Evolutionary conservation across 2,888 invertebrate species (phyloP), one percentile per base, ranked within the genome.

Genomic region (Hydraecia micacea): DNA sequence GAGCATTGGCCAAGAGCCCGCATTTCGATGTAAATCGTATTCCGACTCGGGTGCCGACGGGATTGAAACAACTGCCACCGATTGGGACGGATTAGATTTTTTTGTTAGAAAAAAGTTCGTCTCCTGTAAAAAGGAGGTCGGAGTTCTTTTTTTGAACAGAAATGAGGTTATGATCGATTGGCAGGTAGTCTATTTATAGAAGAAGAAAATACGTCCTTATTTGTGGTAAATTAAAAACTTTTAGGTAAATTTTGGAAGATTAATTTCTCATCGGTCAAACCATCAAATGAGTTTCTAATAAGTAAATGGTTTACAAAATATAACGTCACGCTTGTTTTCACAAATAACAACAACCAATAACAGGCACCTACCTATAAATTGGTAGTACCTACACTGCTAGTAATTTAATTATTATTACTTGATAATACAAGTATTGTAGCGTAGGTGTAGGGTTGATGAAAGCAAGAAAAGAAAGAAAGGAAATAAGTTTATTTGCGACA

Each of bases 11-110:
- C 83, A 75, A 86, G 80, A 81, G 63, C 75, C 67, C 84, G 80
- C 84, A 88, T 87, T 89, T 84, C 84, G 28, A 88, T 88, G 87
- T 84, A 88, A 88, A 88, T 88, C 73, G 63, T 84, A 89, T 86
- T 87, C 89, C 73, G 69, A 81, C 77, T 85, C 81, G 72, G 80
- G 84, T 73, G 46, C 60, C 67, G 67, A 39, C 74, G 58, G 65
- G 70, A 83, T 84, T 89, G 88, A 75, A 82, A 88, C 89, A 88
- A 88, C 80, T 88, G 88, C 75, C 79, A 55, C 63, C 46, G 63
- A 77, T 76, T 52, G 77, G 18, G 70, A 77, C 46, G 75, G 86
- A 88, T 88, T 87, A 86, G 42, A 13, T 68, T 80, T 81, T 88
- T 88, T 80, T 75, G 73, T 72, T 65, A 28, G n/a, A 65, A 28